A percentile compares a stretch with the other conserved stretches of the same genome.
These are phyloP conservation scores for Paralichthys olivaceus DNA, from an alignment of 2,113 vertebrate species.

Conservation along the genomic window DNA sequence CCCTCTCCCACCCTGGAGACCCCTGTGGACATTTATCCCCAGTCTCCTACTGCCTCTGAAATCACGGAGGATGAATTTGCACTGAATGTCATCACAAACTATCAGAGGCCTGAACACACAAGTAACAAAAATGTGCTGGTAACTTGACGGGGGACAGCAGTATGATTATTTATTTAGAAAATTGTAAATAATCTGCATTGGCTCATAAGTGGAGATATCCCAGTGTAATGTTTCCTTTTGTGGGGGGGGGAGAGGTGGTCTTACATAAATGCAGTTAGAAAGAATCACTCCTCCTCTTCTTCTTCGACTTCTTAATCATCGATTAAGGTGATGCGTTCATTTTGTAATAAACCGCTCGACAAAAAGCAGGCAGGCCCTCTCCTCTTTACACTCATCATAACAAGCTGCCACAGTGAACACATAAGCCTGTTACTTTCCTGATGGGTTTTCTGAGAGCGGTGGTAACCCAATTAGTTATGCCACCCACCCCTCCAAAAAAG, in stretches of 20 bases:
- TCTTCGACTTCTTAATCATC: conserved; percentile 26
- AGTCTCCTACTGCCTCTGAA: conserved; percentile 17
- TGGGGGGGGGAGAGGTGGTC: neutral
- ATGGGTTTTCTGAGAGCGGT: conserved; percentile 65
- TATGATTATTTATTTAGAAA: conserved; percentile 65
- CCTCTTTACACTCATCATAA: conserved; percentile 47
- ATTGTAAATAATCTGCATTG: conserved; percentile 36
- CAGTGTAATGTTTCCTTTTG: conserved; percentile 22
- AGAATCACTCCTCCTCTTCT: conserved; percentile 12
- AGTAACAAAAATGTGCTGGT: conserved; percentile 1
- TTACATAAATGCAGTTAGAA: neutral
- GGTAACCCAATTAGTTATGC: conserved; percentile 73
- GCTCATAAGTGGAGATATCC: conserved; percentile 6
- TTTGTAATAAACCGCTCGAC: conserved; percentile 51
- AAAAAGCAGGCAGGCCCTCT: conserved; percentile 39
- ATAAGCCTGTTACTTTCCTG: conserved; percentile 71
- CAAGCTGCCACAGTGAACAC: conserved; percentile 63
- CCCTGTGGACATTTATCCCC: conserved; percentile 17
- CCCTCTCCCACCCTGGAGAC: conserved; percentile 46
- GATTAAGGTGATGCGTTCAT: conserved; percentile 50
- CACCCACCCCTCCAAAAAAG: conserved; percentile 57
- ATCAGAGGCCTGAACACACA: conserved; percentile 9
- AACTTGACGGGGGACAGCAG: conserved; percentile 11
- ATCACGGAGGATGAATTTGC: conserved; percentile 45
- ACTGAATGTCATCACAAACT: conserved; percentile 47